These are phyloP conservation scores for Phaethon lepturus DNA, from an alignment of 2,113 vertebrate genomes.

Conservation along the genomic window DNA sequence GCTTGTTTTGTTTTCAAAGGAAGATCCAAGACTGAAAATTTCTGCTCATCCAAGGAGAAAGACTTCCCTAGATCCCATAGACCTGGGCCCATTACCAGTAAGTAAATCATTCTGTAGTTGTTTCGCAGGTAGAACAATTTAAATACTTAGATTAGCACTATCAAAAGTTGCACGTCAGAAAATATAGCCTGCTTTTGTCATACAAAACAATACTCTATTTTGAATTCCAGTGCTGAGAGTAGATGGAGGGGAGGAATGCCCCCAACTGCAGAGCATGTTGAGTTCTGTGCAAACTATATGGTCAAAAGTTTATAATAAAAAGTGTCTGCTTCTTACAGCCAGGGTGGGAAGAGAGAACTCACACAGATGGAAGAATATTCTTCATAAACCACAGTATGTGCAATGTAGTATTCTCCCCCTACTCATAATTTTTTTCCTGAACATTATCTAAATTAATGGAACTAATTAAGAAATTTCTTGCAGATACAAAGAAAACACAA, in stretches of 20 bases:
- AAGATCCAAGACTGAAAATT: conserved; percentile 91
- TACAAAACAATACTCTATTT: not conserved
- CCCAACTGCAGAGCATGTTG: not conserved
- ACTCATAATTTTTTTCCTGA: not conserved
- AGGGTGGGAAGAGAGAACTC: conserved; percentile 95
- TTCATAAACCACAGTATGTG: conserved; percentile 97
- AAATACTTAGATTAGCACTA: not conserved
- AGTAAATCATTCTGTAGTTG: conserved; percentile 34
- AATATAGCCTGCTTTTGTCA: not conserved
- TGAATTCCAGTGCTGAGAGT: not conserved
- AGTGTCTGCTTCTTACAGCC: conserved; percentile 78
- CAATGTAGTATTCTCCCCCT: not conserved
- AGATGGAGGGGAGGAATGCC: not conserved
- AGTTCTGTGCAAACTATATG: not conserved
- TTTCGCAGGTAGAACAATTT: not conserved
- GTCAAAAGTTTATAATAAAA: not conserved
- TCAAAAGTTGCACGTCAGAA: not conserved
- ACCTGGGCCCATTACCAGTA: conserved; percentile 92
- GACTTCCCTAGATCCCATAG: conserved; percentile 83
- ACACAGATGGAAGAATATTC: conserved; percentile 93
- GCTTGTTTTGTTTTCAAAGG: conserved; percentile 76
- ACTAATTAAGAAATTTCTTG: not conserved
- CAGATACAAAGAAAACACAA: conserved; percentile 93
- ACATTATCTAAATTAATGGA: not conserved
- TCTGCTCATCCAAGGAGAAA: conserved; percentile 83